A percentile compares a stretch with the other conserved stretches of the same genome.
These are phyloP conservation scores for Adoxophyes honmai DNA, from an alignment of 1,140 invertebrate species.

Conservation along the genomic window DNA sequence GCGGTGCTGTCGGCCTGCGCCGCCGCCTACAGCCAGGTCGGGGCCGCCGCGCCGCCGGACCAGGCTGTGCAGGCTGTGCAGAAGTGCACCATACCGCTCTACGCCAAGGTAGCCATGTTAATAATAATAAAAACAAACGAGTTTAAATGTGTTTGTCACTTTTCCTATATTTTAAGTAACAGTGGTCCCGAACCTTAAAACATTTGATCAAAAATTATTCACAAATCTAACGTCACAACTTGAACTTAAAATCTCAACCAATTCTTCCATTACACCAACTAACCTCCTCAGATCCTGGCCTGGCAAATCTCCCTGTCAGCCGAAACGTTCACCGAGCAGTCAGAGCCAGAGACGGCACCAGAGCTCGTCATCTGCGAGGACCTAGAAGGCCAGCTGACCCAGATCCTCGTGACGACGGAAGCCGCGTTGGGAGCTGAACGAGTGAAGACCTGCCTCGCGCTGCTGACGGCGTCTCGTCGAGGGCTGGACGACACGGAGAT, in stretches of 20 bases:
- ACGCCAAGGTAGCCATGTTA: conserved; percentile 79
- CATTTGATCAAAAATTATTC: no score
- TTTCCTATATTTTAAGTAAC: no score
- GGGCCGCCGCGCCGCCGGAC: conserved; percentile 79
- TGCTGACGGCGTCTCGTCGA: conserved; percentile 82
- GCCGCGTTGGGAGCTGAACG: conserved; percentile 80
- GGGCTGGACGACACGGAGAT: conserved; percentile 87
- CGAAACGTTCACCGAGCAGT: conserved; percentile 63
- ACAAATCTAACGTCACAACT: no score
- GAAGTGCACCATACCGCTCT: conserved; percentile 81
- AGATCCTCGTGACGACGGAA: conserved; percentile 83
- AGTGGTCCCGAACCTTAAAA: no score
- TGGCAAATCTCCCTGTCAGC: conserved; percentile 82
- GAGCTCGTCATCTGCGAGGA: conserved; percentile 73
- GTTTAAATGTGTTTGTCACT: no score
- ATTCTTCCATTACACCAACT: no score
- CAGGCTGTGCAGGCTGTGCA: conserved; percentile 78
- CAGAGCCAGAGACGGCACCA: conserved; percentile 50
- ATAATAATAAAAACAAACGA: no score
- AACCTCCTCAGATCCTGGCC: conserved; percentile 76
- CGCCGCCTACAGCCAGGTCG: conserved; percentile 79
- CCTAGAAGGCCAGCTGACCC: conserved; percentile 78
- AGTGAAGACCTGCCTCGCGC: conserved; percentile 78
- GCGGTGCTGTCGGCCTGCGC: conserved; percentile 56
- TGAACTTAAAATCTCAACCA: no score